Evolutionary conservation across 92 coral and sea anemone genomes (phyloP).

Genomic region (Umimayanthus kanabou): DNA sequence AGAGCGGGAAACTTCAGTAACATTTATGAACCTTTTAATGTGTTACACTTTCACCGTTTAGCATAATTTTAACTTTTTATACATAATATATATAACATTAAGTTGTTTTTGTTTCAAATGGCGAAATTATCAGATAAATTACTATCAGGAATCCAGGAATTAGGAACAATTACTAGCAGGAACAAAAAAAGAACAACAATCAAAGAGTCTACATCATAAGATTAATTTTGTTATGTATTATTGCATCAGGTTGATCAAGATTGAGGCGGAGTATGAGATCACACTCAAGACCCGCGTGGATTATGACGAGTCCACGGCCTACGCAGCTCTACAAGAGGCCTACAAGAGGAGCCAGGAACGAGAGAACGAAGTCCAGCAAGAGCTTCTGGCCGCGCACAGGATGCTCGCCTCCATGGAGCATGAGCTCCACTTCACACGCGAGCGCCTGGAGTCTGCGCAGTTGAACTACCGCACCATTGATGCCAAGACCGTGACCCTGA

Average conservation of each 20-base stretch:
- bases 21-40: too few relatives aligned
- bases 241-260: slow-evolving; percentile 62
- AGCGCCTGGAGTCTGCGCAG: slow-evolving; percentile 63
- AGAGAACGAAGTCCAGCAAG: slow-evolving; percentile 91
- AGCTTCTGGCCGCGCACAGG: slow-evolving; percentile 86
- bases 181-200: too few relatives aligned
- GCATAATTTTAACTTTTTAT: too few relatives aligned
- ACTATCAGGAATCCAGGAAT: too few relatives aligned
- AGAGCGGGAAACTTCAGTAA: too few relatives aligned
- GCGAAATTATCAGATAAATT: too few relatives aligned
- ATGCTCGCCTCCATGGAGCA: slow-evolving; percentile 78
- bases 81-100: too few relatives aligned
- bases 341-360: slow-evolving; percentile 95
- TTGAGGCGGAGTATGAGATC: slow-evolving; percentile 94
- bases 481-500: slow-evolving; percentile 65
- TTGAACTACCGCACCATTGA: slow-evolving; percentile 74
- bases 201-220: neutral
- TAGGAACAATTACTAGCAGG: too few relatives aligned
- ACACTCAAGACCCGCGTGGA: slow-evolving; percentile 73
- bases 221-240: neutral
- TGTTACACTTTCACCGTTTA: too few relatives aligned
- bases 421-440: slow-evolving; percentile 72
- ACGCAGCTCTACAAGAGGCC: slow-evolving; percentile 88
- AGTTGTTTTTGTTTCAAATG: too few relatives aligned
- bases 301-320: slow-evolving; percentile 83